Base-by-base conservation (phyloP, 2,797 vertebrate species). In the Leucoraja ocellata region DNA sequence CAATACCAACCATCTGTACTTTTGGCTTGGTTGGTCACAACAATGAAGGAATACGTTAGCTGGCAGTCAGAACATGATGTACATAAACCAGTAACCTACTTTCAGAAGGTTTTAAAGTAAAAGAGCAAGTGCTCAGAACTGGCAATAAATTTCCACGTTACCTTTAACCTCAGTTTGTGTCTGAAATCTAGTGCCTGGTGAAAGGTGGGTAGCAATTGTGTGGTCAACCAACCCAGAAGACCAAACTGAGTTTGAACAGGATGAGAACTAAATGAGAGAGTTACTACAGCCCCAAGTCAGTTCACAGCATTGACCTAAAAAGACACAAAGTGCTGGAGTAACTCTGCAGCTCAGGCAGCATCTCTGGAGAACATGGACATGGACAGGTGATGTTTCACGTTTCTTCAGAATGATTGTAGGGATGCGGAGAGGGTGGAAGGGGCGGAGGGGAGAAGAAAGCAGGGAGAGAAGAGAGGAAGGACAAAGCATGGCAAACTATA, bases 61-160 rank as follows among this genome's bases (percentile, higher is more conserved):
- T 96, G 95, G 94, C 95, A 95, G 93, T 95, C 95, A 95, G 95
- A 95, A 96, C 95, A 94, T 94, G 94, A 95, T 95, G 95, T 95
- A 95, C 95, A 95, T 96, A 95, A 95, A 95, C 96, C 95, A 96
- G 95, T 96, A 95, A 96, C 95, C 96, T 96, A 96, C 95, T 96
- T 92, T 58, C 58, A 92, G 68, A 92, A 21, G 16, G 90, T 96
- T 95, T 91, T 28, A 76, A 92, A 94, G 94, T 93, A 94, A 94
- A 95, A 95, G 84, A 95, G 95, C 94, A 46, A 93, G 93, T 92
- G 94, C 94, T 95, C 93, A 95, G 46, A 73, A 46, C 9, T 76
- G 46, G 39, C 54, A 76, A 74, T 92, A 76, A 94, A 93, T 93
- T 84, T 93, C 91, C 4, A 95, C 83, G 94, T 96, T 95, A 95